Conservation (phyloP, 1,140 invertebrate species). For the Pentalonia nigronervosa region DNA sequence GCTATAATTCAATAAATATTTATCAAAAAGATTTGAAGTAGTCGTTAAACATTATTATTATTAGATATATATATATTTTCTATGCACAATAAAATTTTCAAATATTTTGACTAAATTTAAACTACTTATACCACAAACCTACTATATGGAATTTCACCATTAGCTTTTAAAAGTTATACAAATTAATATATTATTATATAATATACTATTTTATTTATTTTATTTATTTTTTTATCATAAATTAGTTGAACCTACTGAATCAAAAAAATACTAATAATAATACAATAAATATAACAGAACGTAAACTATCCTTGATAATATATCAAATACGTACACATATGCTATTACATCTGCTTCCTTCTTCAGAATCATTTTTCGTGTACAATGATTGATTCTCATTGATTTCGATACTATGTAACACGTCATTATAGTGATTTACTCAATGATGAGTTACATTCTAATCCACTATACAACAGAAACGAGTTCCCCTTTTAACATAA, state of each 20-base stretch:
- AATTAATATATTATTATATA: not conserved
- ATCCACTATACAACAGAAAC: not conserved
- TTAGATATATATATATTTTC: too few relatives aligned
- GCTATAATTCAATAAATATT: not conserved
- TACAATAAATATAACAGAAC: not conserved
- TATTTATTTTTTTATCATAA: too few relatives aligned
- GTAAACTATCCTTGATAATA: not conserved
- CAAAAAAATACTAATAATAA: not conserved
- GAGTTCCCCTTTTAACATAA: not conserved
- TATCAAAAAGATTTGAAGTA: not conserved
- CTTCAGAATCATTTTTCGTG: not conserved
- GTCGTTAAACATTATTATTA: too few relatives aligned
- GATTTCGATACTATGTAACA: not conserved
- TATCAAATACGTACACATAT: not conserved
- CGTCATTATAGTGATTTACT: not conserved
- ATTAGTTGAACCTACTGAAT: not conserved
- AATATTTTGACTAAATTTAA: not conserved
- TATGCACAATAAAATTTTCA: not conserved
- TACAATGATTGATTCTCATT: not conserved
- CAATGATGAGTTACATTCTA: not conserved
- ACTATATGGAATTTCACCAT: not conserved
- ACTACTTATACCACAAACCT: not conserved
- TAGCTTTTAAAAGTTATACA: not conserved
- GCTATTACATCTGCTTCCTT: not conserved
- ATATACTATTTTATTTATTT: too few relatives aligned